These are phyloP conservation scores for Oscarella lobularis DNA, from an alignment of 37 sponge, comb jelly and placozoan species.

Conservation along the genomic window DNA sequence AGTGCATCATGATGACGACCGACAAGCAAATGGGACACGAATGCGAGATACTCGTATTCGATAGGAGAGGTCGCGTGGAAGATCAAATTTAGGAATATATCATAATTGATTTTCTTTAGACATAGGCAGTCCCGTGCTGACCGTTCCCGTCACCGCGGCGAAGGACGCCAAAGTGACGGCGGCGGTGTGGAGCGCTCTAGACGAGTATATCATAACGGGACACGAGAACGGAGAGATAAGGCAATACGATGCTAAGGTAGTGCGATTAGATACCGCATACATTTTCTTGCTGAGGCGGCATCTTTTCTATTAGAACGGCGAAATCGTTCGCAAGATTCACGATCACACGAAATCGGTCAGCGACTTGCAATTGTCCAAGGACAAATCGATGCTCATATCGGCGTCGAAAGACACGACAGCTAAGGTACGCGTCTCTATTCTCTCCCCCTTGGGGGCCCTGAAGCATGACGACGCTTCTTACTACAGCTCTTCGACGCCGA, in stretches of 20 bases:
- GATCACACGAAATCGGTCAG: constrained; percentile 14
- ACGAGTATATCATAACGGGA: constrained; percentile 73
- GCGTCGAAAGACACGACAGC: constrained; percentile 84
- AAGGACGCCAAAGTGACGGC: constrained; percentile 54
- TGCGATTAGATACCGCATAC: too few species aligned
- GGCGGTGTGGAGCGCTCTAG: constrained; percentile 86
- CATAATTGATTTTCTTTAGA: background rate
- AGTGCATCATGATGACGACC: constrained; percentile 61
- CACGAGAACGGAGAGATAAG: constrained; percentile 73
- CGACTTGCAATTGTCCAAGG: constrained; percentile 20
- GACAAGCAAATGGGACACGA: constrained; percentile 57
- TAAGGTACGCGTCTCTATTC: constrained; percentile 34
- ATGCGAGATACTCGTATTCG: constrained; percentile 70
- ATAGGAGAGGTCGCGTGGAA: too few species aligned
- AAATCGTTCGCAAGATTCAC: constrained; percentile 5
- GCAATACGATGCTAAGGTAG: constrained; percentile 34
- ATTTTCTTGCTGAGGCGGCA: too few species aligned
- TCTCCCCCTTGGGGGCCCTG: background rate
- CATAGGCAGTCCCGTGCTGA: background rate
- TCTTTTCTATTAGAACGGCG: constrained; percentile 3
- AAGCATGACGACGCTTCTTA: background rate
- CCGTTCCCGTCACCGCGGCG: constrained; percentile 3
- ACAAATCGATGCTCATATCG: constrained; percentile 74
- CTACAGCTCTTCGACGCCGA: constrained; percentile 74
- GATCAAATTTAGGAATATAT: too few species aligned